A percentile compares a stretch with the other conserved stretches of the same genome.
Evolutionary conservation across 1,140 invertebrate species (phyloP).

Genomic region (Nasonia longicornis): DNA sequence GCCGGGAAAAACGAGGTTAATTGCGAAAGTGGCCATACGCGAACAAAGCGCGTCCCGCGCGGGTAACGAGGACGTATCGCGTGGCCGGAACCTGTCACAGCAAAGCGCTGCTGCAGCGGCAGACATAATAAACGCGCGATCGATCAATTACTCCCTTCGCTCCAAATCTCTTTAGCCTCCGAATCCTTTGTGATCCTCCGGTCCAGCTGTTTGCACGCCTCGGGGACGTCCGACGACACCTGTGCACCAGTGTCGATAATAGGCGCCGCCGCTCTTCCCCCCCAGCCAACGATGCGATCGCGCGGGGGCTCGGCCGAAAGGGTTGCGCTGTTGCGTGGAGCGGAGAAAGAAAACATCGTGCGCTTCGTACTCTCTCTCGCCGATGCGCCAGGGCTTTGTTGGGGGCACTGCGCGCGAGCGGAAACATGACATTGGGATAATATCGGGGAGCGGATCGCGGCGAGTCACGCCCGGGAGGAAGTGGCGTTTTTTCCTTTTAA

Average conservation of each 20-base stretch:
- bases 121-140: constrained; percentile 23
- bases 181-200: constrained; percentile 2
- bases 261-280: background rate
- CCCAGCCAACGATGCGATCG: constrained; percentile 19
- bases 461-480: constrained; percentile 17
- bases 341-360: no score
- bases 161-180: constrained; percentile 11
- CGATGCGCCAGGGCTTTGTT: background rate
- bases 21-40: background rate
- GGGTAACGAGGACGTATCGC: background rate
- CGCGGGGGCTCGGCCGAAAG: background rate
- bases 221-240: constrained; percentile 26
- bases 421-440: constrained; percentile 29
- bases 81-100: background rate
- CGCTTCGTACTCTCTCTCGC: background rate
- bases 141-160: constrained; percentile 7
- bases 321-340: background rate
- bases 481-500: constrained; percentile 1
- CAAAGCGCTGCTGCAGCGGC: constrained; percentile 17
- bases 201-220: constrained; percentile 22
- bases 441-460: background rate
- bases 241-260: constrained; percentile 11
- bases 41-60: background rate
- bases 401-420: background rate
- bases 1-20: background rate